Percentiles rank a stretch among this genome's conserved stretches.
phyloP scores from a whole-genome alignment of 2,888 invertebrate genomes.

The Nephrotoma guestfalica region DNA sequence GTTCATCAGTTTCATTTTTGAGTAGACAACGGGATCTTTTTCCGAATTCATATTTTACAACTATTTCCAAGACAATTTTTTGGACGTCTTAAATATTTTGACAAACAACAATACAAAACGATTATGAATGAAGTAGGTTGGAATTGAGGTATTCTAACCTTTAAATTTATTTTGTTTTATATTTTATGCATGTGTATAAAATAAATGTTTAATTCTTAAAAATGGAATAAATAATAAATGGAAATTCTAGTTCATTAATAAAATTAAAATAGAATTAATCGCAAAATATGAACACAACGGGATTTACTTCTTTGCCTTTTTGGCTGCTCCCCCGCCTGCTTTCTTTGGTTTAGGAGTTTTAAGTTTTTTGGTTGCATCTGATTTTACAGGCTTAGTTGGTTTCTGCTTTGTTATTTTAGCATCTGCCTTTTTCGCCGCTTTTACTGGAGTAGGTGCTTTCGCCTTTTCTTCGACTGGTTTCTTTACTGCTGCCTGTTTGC shows the following conservation, averaged over 20 bases:
- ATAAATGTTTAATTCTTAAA: background rate
- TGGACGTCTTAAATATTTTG: background rate
- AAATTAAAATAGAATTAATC: background rate
- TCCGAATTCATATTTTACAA: slow-evolving; percentile 11
- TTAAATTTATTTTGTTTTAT: background rate
- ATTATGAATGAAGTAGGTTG: background rate
- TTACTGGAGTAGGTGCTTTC: background rate
- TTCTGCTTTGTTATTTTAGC: background rate
- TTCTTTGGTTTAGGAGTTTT: background rate
- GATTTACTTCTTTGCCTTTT: background rate
- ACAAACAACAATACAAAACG: background rate
- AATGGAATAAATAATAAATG: background rate
- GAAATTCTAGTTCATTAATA: background rate
- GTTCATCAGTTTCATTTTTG: slow-evolving; percentile 23
- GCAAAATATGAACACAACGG: background rate
- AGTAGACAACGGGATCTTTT: slow-evolving; percentile 21
- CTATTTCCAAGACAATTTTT: background rate
- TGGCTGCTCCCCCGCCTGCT: background rate
- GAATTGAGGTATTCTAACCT: background rate
- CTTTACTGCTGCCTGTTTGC: background rate
- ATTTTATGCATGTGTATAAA: background rate
- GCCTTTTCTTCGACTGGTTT: background rate
- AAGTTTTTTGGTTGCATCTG: background rate
- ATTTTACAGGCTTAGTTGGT: background rate
- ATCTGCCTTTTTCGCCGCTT: background rate